Evolutionary conservation across 2,888 invertebrate genomes (phyloP).

Genomic region (Escarpia spicata): DNA sequence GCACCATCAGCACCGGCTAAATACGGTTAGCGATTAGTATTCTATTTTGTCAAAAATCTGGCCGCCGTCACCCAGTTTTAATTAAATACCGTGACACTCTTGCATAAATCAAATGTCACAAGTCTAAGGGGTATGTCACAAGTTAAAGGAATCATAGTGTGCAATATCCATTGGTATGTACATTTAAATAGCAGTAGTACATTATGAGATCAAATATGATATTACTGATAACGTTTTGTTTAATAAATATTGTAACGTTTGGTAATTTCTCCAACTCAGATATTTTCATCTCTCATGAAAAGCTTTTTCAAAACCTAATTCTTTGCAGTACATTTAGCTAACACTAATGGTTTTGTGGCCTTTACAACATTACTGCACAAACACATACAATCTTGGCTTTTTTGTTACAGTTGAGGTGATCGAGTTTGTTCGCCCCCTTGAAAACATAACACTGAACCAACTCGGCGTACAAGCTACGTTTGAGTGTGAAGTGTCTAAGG

Average conservation of each 20-base stretch:
- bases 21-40: slow-evolving; percentile 35
- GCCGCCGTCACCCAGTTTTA: too few relatives aligned
- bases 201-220: background rate
- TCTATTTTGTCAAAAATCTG: too few relatives aligned
- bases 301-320: background rate
- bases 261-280: background rate
- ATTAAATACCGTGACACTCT: too few relatives aligned
- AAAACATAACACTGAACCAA: slow-evolving; percentile 39
- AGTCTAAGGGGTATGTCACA: too few relatives aligned
- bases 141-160: too few relatives aligned
- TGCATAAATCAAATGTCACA: too few relatives aligned
- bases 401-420: slow-evolving; percentile 37
- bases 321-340: background rate
- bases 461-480: slow-evolving; percentile 62
- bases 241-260: background rate
- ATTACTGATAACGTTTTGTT: background rate
- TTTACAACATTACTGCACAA: background rate
- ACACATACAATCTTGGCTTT: background rate
- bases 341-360: background rate
- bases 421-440: slow-evolving; percentile 37
- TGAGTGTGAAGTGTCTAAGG: slow-evolving; percentile 83
- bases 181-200: background rate
- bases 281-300: background rate
- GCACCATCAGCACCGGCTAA: slow-evolving; percentile 59
- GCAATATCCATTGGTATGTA: background rate